Conservation (phyloP, 35 echinoderm and acorn worm genomes). For the Anneissia japonica region DNA sequence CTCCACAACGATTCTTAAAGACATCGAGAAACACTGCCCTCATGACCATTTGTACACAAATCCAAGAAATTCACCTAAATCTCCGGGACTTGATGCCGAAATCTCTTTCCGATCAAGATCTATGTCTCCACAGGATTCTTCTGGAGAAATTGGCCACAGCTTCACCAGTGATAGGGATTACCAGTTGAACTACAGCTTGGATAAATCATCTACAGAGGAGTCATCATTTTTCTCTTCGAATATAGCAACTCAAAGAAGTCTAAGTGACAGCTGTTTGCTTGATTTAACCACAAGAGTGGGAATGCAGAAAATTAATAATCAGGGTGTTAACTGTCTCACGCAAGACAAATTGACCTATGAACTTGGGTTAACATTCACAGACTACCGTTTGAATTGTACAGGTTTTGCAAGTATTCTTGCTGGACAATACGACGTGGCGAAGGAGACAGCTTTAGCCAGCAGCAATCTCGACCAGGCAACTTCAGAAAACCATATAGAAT, state of each 20-base stretch:
- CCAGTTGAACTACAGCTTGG: background rate
- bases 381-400: background rate
- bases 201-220: background rate
- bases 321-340: background rate
- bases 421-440: background rate
- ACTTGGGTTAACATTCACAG: background rate
- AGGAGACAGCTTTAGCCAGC: background rate
- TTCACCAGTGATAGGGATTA: background rate
- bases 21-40: background rate
- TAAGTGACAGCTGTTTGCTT: background rate
- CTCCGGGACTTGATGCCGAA: conserved; percentile 43
- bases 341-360: background rate
- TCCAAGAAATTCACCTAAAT: background rate
- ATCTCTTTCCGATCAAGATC: conserved; percentile 40
- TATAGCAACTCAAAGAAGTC: background rate
- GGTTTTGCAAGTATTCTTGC: background rate
- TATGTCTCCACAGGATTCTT: conserved; percentile 26
- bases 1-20: conserved; percentile 3
- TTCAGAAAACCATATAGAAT: background rate
- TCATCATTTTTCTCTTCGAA: background rate
- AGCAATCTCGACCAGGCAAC: background rate
- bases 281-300: background rate
- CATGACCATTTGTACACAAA: conserved; percentile 15
- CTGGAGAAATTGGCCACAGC: background rate
- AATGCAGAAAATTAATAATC: background rate